These are phyloP conservation scores for Nipponia nippon DNA, from an alignment of 2,113 vertebrate genomes.

Conservation along the genomic window DNA sequence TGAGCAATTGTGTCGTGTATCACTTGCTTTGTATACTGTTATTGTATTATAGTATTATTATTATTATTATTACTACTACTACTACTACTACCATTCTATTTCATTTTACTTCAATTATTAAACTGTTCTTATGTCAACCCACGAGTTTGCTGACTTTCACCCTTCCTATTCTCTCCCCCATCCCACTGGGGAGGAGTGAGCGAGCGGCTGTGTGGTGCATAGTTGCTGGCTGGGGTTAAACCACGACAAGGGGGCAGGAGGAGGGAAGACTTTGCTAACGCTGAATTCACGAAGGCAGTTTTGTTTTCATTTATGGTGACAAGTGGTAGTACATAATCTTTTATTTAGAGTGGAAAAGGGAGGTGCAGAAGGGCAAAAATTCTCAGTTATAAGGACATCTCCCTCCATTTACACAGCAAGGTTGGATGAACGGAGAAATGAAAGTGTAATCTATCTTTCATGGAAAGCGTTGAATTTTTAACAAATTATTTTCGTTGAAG, in stretches of 20 bases:
- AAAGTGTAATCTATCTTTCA: background rate
- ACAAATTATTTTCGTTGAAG: background rate
- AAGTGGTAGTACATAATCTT: background rate
- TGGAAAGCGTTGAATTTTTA: background rate
- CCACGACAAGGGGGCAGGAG: background rate
- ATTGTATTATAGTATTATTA: too few species aligned
- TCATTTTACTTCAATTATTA: too few species aligned
- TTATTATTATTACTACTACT: too few species aligned
- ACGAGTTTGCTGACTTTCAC: too few species aligned
- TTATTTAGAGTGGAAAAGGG: background rate
- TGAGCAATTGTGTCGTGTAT: too few species aligned
- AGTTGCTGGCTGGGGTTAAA: too few species aligned
- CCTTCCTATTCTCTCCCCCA: too few species aligned
- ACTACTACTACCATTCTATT: too few species aligned
- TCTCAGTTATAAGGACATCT: background rate
- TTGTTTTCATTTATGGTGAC: background rate
- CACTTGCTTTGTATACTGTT: too few species aligned
- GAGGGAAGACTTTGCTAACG: background rate
- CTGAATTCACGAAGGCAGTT: background rate
- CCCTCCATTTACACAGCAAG: background rate
- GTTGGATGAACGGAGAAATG: background rate
- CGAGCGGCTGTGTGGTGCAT: too few species aligned
- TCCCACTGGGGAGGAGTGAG: too few species aligned
- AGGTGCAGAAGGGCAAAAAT: background rate
- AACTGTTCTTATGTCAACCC: too few species aligned